Evolutionary conservation across 2,113 vertebrate species (phyloP), one percentile per base, ranked within the genome.

Genomic region (Opisthocomus hoazin): DNA sequence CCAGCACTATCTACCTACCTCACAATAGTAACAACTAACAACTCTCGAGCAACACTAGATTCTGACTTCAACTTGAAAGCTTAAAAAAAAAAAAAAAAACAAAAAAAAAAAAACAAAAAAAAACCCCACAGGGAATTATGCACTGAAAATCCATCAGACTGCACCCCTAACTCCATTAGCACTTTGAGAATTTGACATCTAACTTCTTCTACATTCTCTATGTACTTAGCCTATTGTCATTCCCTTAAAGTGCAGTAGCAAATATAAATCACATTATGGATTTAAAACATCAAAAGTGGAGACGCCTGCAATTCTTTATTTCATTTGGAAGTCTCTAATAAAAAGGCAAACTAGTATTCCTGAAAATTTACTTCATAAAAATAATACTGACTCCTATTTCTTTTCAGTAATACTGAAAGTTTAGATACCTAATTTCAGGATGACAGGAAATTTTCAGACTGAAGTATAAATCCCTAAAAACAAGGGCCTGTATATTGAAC

Each of bases 291-390:
- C 23, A 10, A 17, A 57, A 89, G 45, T 37, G 46, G 48, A 93
- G 64, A 93, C 89, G 65, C 22, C 89, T 70, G 46, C 69, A 89
- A 70, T 86, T 96, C 53, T 57, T 93, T 81, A 85, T 32, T 80
- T 86, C 45, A 27, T 29, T 85, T 90, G 23, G 46, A 39, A 79
- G 53, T 41, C 43, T 87, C 53, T 46, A 64, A 74, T 3, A 90
- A 74, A 93, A 90, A 80, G 41, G 78, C 60, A 96, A 94, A 45
- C 22, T 46, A 75, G 34, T 23, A 46, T 39, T 84, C 93, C 27
- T 90, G 65, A 92, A 97, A 95, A 88, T 78, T 60, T 71, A 39
- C 82, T 90, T 74, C 84, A 68, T 37, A 68, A 75, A 84, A 81
- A 51, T 46, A 82, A 78, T 7, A 34, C 45, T 30, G 57, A 81